Percentiles rank a stretch among this genome's conserved stretches.
Evolutionary conservation across 2,113 vertebrate species (phyloP).

Genomic region (Cinclus mexicanus): DNA sequence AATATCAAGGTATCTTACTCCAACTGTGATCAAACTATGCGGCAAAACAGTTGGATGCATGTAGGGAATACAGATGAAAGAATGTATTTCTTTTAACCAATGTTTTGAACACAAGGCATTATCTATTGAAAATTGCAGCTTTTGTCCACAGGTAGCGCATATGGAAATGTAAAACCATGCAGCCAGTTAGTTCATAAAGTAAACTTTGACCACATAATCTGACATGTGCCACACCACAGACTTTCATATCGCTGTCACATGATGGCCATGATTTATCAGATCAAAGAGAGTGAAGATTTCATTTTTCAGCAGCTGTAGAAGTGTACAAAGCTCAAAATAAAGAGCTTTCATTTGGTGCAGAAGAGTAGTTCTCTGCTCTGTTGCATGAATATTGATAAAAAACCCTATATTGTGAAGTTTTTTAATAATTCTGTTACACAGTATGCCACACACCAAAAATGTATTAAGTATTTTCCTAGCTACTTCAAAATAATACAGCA

Average conservation of each 20-base stretch:
- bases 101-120: neutral
- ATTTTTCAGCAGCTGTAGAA: neutral
- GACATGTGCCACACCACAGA: neutral
- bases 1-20: neutral
- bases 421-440: neutral
- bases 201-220: conserved; percentile 37
- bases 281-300: fast-evolving
- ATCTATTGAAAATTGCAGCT: neutral
- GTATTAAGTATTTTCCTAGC: neutral
- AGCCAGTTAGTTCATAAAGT: neutral
- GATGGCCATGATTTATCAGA: neutral
- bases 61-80: neutral
- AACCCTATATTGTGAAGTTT: neutral
- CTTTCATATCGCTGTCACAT: neutral
- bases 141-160: fast-evolving
- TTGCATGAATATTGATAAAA: neutral
- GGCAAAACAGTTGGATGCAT: neutral
- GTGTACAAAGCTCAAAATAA: neutral
- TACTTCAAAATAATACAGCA: neutral
- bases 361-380: neutral
- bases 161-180: neutral
- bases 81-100: neutral
- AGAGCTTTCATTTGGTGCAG: neutral
- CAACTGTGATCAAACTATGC: neutral
- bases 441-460: neutral